Evolutionary conservation across 2,888 invertebrate genomes (phyloP), one percentile per base, ranked within the genome.

Genomic region (Noctuana brunneofusca): DNA sequence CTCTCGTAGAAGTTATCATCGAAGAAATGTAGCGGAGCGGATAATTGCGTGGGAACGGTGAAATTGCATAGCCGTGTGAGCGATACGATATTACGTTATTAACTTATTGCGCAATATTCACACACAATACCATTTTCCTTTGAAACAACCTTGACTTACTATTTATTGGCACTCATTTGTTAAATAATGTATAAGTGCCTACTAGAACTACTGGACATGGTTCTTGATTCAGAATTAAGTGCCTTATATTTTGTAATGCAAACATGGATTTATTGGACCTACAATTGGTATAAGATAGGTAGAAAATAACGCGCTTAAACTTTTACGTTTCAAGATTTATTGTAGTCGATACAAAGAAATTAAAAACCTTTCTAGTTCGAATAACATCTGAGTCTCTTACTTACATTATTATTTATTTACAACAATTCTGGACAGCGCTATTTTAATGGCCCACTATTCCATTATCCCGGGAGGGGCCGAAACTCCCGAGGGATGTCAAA

Each of bases 401-500:
- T 22, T 48, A 22, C 22, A 11, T 38, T 14, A 9, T 41, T 41
- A 20, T 22, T 46, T 22, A 46, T 20, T 46, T 12, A n/a, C 46
- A 16, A 46, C 11, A 49, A 24, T 49, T 49, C 32, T 43, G 16
- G 3, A 46, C 1, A 62, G 55, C 56, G 56, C 57, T 43, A 52
- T 81, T 81, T 82, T 85, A 83, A 76, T 74, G 81, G 76, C 78
- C 80, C 78, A 68, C 68, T 75, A 79, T 84, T 83, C 83, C 79
- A 86, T 86, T 84, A 86, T 80, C 81, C 78, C 77, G 65, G 63
- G 78, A 72, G 78, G 73, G 73, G 68, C 69, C 68, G 70, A 62
- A 69, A 69, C 71, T 79, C 79, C 80, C 74, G 58, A 65, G 80
- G 81, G 85, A 81, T 77, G 81, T 81, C 81, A 82, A 82, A 81